Base-by-base conservation (phyloP, 2,888 invertebrate species). In the Cerceris ruficornis region DNA sequence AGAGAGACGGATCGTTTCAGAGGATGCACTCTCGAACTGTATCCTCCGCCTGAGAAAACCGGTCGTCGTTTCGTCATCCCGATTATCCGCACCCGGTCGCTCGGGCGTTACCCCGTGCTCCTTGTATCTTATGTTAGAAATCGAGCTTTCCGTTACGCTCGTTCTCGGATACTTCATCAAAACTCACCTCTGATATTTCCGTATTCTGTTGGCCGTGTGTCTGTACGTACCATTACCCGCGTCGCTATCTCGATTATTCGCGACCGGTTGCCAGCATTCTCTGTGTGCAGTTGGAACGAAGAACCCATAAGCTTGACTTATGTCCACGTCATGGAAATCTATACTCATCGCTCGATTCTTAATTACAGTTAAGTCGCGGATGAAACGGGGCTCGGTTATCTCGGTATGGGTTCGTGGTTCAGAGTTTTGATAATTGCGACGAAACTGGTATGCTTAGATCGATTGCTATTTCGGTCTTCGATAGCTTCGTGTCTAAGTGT, bases 31-130 rank as follows among this genome's bases (percentile, higher is more conserved):
- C 76, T 84, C 69, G 55, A 82, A 82, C 68, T 80, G 72, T 78
- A 84, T 84, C 82, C 77, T 80, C 72, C 80, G 64, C 75, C 59
- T 67, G 81, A 83, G 85, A 85, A 81, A 83, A 85, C 85, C 85
- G 85, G 85, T 85, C 85, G 83, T 77, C 77, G 79, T 85, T 85
- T 85, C 85, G 83, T 85, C 85, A 85, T 85, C 77, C 79, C 75
- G 85, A 85, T 85, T 85, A 83, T 81, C 83, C 74, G 77, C 74
- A 78, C 70, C 80, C 74, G 72, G 71, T 77, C 62, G 75, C 74
- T 70, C 76, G 80, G 85, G 81, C 77, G 79, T 85, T 85, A 83
- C 83, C 70, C 73, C 55, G 61, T 70, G 65, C 64, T 42, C 17
- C 64, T 73, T 60, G 70, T 77, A 58, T 81, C 73, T 75, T 50